Percentiles rank a stretch among this genome's conserved stretches.
phyloP scores from a whole-genome alignment of 2,113 vertebrate genomes.

The Atherinomorus stipes region DNA sequence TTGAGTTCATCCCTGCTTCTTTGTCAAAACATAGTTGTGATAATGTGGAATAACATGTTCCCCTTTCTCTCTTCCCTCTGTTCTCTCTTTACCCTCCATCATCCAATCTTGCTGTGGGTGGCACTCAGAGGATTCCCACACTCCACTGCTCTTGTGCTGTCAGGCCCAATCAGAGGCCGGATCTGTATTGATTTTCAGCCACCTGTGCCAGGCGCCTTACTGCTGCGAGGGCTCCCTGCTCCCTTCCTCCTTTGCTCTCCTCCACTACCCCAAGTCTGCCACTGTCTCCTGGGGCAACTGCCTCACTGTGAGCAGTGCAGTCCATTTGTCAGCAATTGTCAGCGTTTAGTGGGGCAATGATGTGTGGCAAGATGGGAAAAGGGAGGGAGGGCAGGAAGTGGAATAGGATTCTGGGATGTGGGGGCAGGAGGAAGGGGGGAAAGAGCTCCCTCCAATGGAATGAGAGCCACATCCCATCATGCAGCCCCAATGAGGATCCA shows the following conservation, averaged over 20 bases:
- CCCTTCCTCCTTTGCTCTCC: slow-evolving; percentile 57
- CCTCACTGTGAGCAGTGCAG: slow-evolving; percentile 83
- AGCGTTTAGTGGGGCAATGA: slow-evolving; percentile 88
- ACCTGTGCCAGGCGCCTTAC: slow-evolving; percentile 82
- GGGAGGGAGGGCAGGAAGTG: slow-evolving; percentile 67
- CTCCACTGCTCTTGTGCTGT: slow-evolving; percentile 56
- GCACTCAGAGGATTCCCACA: slow-evolving; percentile 72
- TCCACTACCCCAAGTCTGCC: slow-evolving; percentile 62
- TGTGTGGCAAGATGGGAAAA: slow-evolving; percentile 82
- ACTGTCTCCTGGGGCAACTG: slow-evolving; percentile 87
- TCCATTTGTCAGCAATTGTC: slow-evolving; percentile 96
- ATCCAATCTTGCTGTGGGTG: slow-evolving; percentile 73
- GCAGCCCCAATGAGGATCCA: slow-evolving; percentile 45
- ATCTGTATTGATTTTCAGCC: slow-evolving; percentile 72
- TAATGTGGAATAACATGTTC: slow-evolving; percentile 50
- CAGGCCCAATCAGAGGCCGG: slow-evolving; percentile 63
- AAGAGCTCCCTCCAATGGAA: slow-evolving; percentile 78
- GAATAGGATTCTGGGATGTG: slow-evolving; percentile 40
- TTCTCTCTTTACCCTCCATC: slow-evolving; percentile 40
- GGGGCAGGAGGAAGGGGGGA: slow-evolving; percentile 58
- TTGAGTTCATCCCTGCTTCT: slow-evolving; percentile 30
- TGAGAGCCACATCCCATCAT: slow-evolving; percentile 48
- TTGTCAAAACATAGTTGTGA: slow-evolving; percentile 47
- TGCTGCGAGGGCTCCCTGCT: slow-evolving; percentile 65
- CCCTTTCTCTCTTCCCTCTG: slow-evolving; percentile 33